A percentile compares a stretch with the other conserved stretches of the same genome.
phyloP scores from a whole-genome alignment of 2,888 invertebrate species.

The Homarus gammarus region DNA sequence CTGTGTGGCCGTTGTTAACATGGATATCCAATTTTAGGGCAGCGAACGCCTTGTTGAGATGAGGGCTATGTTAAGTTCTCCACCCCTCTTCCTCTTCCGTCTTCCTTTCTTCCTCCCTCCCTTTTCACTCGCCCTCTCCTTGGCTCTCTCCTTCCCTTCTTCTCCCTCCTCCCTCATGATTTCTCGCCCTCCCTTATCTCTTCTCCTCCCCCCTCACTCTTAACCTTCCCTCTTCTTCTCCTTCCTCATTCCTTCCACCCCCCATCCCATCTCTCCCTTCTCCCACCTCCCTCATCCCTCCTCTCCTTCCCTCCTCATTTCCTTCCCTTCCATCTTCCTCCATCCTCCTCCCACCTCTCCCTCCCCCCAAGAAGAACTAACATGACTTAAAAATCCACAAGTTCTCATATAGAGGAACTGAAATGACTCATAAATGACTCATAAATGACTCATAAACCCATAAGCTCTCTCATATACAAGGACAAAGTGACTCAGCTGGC shows the following conservation, averaged over 20 bases:
- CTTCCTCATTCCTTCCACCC: neutral
- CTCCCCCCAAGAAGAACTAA: too few relatives aligned
- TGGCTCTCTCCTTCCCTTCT: neutral
- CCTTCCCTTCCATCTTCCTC: neutral
- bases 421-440: too few relatives aligned
- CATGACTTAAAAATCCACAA: too few relatives aligned
- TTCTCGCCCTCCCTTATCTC: neutral
- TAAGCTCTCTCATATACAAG: too few relatives aligned
- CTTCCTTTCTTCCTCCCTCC: too few relatives aligned
- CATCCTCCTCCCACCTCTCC: neutral
- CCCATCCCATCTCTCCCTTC: neutral
- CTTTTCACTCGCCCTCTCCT: neutral
- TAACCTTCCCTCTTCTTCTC: neutral
- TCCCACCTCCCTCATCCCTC: neutral
- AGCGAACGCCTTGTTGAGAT: neutral
- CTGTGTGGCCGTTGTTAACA: neutral
- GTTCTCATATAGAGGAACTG: too few relatives aligned
- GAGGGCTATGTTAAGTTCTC: neutral
- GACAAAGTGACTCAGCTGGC: too few relatives aligned
- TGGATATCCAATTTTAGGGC: conserved; percentile 13
- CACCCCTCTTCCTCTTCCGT: neutral
- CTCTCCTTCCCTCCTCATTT: neutral
- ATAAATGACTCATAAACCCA: too few relatives aligned
- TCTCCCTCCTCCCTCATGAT: neutral
- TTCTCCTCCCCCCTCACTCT: neutral